Conservation (phyloP, 2,797 vertebrate genomes). For the Acrocephalus scirpaceus region DNA sequence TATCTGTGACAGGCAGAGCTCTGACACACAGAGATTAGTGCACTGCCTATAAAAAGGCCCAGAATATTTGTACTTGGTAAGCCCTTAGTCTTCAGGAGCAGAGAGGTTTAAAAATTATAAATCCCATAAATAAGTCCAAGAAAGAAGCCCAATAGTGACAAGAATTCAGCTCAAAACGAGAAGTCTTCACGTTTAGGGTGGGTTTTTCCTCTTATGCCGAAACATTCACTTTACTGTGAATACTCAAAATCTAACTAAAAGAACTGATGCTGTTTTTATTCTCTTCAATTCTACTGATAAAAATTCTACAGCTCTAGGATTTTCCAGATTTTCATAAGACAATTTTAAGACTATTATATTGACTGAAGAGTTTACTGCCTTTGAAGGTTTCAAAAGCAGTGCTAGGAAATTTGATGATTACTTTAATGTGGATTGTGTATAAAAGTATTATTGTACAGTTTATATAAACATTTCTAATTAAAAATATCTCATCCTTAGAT, state of each 20-base stretch:
- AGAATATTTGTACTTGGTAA: not conserved
- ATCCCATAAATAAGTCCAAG: not conserved
- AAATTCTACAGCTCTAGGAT: not conserved
- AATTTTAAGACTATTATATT: not conserved
- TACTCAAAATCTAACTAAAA: not conserved
- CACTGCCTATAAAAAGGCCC: not conserved
- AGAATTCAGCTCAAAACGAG: accelerated
- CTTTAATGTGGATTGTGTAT: not conserved
- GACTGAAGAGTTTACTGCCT: not conserved
- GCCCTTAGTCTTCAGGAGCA: not conserved
- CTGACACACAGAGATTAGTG: not conserved
- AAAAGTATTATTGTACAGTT: not conserved
- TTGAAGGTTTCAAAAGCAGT: slow-evolving; percentile 6
- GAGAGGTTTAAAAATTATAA: not conserved
- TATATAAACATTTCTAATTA: not conserved
- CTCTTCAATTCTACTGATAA: not conserved
- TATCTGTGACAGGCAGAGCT: not conserved
- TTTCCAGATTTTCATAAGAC: not conserved
- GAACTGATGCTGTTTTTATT: not conserved
- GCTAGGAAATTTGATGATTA: not conserved
- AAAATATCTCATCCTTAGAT: not conserved
- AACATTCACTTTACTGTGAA: not conserved
- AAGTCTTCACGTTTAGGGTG: not conserved
- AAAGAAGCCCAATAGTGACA: not conserved
- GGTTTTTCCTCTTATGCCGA: not conserved